phyloP scores from a whole-genome alignment of 2,113 vertebrate species.

The Notechis scutatus region DNA sequence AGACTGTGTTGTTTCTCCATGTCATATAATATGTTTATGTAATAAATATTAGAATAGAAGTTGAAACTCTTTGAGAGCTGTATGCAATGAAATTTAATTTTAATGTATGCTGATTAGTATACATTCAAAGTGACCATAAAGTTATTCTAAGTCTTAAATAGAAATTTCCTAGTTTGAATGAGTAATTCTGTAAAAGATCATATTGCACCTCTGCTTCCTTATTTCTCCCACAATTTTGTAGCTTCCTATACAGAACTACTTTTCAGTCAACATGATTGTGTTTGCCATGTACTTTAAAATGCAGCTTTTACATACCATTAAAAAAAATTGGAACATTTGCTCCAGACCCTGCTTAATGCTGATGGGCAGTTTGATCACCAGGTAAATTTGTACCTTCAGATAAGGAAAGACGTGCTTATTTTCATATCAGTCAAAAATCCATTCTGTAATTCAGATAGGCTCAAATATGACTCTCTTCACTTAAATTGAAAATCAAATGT shows the following conservation, averaged over 20 bases:
- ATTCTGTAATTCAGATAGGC: background rate
- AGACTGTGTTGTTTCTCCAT: no score
- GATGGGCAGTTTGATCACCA: background rate
- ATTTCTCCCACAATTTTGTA: background rate
- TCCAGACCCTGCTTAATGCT: background rate
- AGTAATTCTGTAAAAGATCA: background rate
- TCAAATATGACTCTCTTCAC: background rate
- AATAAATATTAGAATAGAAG: no score
- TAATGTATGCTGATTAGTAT: no score
- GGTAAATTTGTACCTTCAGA: background rate
- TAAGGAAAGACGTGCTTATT: background rate
- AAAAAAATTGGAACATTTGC: background rate
- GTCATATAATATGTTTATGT: no score
- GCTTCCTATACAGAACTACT: background rate
- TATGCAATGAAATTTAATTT: no score
- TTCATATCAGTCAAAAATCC: background rate
- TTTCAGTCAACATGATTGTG: background rate
- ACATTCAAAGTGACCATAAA: no score
- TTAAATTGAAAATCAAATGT: background rate
- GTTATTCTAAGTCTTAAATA: background rate
- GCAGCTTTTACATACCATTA: background rate
- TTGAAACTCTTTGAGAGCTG: no score
- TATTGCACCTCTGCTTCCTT: background rate
- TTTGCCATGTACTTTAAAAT: background rate
- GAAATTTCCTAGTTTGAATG: background rate